phyloP scores from a whole-genome alignment of 2,797 vertebrate genomes.

The Amazona finschi region DNA sequence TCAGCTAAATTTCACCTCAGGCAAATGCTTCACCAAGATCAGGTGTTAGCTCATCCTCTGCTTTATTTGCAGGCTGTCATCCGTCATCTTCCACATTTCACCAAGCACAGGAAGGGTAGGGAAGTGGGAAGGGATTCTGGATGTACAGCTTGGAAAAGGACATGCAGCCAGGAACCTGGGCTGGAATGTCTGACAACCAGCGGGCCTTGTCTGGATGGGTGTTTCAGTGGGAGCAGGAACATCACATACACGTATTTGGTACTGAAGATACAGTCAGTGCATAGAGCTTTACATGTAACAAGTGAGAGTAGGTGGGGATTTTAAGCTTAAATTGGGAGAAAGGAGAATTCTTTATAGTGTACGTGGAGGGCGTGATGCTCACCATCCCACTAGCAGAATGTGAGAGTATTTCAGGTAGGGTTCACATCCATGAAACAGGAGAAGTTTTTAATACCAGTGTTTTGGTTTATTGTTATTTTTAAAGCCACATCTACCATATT shows the following conservation, averaged over 20 bases:
- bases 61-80: background rate
- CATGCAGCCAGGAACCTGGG: background rate
- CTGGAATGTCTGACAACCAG: background rate
- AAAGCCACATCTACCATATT: background rate
- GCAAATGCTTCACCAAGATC: background rate
- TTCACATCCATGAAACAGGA: background rate
- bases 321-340: background rate
- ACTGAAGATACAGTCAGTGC: background rate
- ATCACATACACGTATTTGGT: background rate
- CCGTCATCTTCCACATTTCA: background rate
- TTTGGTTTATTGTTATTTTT: background rate
- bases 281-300: background rate
- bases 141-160: background rate
- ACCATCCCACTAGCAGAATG: background rate
- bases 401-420: background rate
- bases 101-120: background rate
- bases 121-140: background rate
- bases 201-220: accelerated
- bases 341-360: accelerated
- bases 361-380: background rate
- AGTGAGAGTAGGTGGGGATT: background rate
- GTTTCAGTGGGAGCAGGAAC: background rate
- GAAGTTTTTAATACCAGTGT: accelerated
- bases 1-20: background rate
- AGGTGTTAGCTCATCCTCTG: background rate